A percentile compares a stretch with the other conserved stretches of the same genome.
phyloP scores from a whole-genome alignment of 2,797 vertebrate genomes.

The Harpagifer antarcticus region DNA sequence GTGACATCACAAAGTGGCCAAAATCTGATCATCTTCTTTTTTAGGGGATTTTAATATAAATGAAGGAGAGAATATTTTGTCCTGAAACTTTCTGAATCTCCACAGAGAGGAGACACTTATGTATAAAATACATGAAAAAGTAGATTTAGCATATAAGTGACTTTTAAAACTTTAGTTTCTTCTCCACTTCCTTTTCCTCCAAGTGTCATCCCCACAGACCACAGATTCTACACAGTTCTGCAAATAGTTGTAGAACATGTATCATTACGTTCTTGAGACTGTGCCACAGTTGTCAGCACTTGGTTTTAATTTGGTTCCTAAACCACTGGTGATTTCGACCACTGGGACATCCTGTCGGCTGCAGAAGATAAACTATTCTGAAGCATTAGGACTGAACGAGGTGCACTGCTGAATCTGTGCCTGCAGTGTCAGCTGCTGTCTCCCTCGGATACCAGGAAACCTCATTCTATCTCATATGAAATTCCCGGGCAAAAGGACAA shows the following conservation, averaged over 20 bases:
- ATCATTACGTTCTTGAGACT: constrained; percentile 69
- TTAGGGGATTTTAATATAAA: no score
- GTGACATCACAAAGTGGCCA: no score
- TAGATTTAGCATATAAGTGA: no score
- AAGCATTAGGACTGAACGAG: constrained; percentile 63
- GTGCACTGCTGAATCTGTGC: constrained; percentile 59
- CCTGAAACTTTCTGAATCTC: no score
- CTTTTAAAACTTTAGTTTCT: background rate
- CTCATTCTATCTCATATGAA: constrained; percentile 63
- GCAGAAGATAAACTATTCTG: constrained; percentile 76
- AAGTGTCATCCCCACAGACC: constrained; percentile 49
- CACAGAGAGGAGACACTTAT: no score
- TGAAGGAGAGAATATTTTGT: no score
- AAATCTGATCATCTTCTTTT: no score
- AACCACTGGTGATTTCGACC: constrained; percentile 71
- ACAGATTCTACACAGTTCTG: constrained; percentile 43
- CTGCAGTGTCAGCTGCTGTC: constrained; percentile 76
- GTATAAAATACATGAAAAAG: no score
- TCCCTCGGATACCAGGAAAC: constrained; percentile 50
- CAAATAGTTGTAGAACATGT: constrained; percentile 68
- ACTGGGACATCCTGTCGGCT: constrained; percentile 79
- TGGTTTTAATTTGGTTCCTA: constrained; percentile 81
- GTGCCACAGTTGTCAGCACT: constrained; percentile 78
- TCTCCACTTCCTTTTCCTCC: background rate
- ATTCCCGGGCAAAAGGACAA: constrained; percentile 34